Evolutionary conservation across 2,113 vertebrate species (phyloP), one percentile per base, ranked within the genome.

Genomic region (Pygoscelis antarcticus): DNA sequence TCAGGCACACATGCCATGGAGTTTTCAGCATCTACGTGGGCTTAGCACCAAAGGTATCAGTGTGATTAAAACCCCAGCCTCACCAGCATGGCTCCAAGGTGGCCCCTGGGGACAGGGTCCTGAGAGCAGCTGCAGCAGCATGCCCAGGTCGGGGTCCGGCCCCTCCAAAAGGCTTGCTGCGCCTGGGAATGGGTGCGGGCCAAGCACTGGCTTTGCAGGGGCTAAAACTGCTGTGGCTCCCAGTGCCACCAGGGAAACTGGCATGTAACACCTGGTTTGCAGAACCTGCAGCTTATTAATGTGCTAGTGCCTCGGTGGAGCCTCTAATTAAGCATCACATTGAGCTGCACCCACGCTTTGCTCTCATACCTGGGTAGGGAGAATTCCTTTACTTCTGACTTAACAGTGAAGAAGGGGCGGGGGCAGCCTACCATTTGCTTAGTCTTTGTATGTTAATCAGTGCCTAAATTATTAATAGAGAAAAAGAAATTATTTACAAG

Each of bases 401-500:
- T 93, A 91, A 42, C 58, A 83, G 87, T 2, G 4, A 61, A 62
- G 90, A 91, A 90, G n/a, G 61, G 60, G 82, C 90, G 84, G 54
- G 93, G 83, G 51, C 64, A 89, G 87, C 66, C 62, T 83, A 85
- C 93, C 80, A 70, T 97, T 97, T 96, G 88, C 87, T 93, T 93
- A 96, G 94, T 84, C 95, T 97, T 96, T 98, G 96, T 97, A 97
- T 98, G 96, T 95, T 97, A 98, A 98, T 98, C 96, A 97, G 97
- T 75, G 42, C 72, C 80, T 98, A 92, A 97, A 98, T 97, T 97
- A 97, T 97, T 98, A 93, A 97, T 89, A 72, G 68, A 93, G 79
- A 58, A 96, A 95, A 96, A 97, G 97, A 96, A 98, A 97, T 98
- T 97, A 98, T 98, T 98, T 97, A 98, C 96, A 97, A 95, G 91